A percentile compares a stretch with the other conserved stretches of the same genome.
Evolutionary conservation across 2,113 vertebrate genomes (phyloP).

Genomic region (Actinemys pallida): DNA sequence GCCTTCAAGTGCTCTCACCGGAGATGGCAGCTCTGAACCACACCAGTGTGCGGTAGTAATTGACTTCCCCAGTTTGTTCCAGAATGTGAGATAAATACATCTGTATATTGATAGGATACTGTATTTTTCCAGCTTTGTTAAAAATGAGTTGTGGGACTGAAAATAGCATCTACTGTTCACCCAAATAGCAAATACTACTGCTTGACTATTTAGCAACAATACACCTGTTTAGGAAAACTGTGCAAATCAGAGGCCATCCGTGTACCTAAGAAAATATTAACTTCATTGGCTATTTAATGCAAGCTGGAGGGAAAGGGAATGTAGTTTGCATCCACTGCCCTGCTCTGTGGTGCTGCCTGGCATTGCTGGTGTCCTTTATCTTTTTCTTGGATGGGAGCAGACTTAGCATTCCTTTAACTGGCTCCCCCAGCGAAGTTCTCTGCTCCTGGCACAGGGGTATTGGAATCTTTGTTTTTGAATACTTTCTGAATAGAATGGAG

Average conservation of each 20-base stretch:
- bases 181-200: neutral
- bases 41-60: neutral
- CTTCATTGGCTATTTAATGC: neutral
- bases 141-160: too few species aligned
- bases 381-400: neutral
- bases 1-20: neutral
- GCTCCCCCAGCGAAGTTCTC: neutral
- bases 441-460: neutral
- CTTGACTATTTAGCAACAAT: neutral
- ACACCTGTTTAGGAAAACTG: accelerated
- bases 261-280: accelerated
- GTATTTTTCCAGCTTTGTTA: too few species aligned
- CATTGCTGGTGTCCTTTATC: neutral
- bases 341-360: neutral
- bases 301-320: too few species aligned
- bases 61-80: neutral
- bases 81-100: neutral
- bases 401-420: neutral
- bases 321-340: neutral
- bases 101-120: neutral
- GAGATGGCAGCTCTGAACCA: neutral
- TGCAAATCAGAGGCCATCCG: accelerated
- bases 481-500: neutral
- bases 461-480: neutral
- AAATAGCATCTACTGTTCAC: neutral